Evolutionary conservation across 2,113 vertebrate species (phyloP).

Genomic region (Pyrgilauda ruficollis): DNA sequence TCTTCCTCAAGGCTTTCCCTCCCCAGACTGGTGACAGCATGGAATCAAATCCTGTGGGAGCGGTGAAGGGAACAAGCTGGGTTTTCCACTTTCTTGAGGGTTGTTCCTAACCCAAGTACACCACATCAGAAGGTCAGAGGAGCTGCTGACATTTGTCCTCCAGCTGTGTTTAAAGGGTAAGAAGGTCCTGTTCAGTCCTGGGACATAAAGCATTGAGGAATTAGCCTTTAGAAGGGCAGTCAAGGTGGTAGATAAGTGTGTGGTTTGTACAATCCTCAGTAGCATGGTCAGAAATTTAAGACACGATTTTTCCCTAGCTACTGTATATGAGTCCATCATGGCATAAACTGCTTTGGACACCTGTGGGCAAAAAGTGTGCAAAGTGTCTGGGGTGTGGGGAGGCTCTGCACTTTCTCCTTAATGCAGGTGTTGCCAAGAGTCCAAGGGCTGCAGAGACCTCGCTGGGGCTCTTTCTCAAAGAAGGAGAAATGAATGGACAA

Average conservation of each 20-base stretch:
- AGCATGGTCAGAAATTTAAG: background rate
- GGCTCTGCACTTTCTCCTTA: background rate
- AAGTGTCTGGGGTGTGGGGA: background rate
- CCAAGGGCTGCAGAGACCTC: background rate
- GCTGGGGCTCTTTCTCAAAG: background rate
- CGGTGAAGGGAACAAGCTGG: background rate
- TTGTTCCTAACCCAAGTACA: background rate
- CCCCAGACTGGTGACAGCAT: rapidly evolving
- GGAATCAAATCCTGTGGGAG: background rate
- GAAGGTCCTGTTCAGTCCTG: background rate
- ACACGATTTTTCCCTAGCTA: background rate
- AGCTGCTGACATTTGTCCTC: background rate
- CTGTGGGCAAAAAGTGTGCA: background rate
- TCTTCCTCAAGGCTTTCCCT: background rate
- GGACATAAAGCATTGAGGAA: background rate
- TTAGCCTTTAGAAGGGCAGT: background rate
- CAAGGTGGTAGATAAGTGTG: background rate
- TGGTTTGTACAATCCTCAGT: background rate
- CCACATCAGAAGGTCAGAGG: background rate
- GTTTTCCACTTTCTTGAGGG: background rate
- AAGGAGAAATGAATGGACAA: background rate
- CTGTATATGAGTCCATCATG: background rate
- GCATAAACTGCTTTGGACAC: background rate
- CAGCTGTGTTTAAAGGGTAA: background rate
- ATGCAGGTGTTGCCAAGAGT: background rate